These are phyloP conservation scores for Gallinago media DNA, from an alignment of 2,113 vertebrate species.

Conservation along the genomic window DNA sequence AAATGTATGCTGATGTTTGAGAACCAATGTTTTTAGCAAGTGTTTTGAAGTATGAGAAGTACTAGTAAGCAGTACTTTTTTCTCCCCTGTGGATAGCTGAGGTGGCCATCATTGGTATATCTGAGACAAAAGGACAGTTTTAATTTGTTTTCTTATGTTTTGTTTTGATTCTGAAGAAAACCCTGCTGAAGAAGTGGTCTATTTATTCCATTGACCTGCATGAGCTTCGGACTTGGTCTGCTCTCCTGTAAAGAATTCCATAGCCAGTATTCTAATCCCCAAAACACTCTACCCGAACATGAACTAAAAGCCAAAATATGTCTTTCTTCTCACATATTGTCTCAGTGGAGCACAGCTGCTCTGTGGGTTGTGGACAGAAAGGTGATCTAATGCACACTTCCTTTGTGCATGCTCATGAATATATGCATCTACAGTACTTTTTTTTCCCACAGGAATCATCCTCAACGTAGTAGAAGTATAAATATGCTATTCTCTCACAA, in stretches of 20 bases:
- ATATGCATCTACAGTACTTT: neutral
- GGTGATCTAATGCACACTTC: neutral
- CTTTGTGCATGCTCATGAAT: neutral
- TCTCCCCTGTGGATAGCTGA: neutral
- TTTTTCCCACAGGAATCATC: neutral
- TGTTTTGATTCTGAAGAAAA: conserved; percentile 7
- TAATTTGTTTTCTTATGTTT: neutral
- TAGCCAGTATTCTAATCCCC: neutral
- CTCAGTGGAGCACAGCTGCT: conserved; percentile 15
- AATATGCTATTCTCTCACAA: neutral
- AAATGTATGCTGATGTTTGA: neutral
- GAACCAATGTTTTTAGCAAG: neutral
- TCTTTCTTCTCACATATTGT: neutral
- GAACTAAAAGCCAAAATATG: neutral
- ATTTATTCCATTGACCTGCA: conserved; percentile 1
- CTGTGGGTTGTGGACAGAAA: neutral
- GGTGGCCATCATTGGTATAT: neutral
- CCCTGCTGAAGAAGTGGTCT: neutral
- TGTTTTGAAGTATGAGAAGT: neutral
- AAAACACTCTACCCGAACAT: neutral
- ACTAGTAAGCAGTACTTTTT: neutral
- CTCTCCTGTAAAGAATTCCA: neutral
- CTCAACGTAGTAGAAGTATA: neutral
- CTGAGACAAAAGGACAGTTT: neutral
- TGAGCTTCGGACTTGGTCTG: neutral